Evolutionary conservation across 2,113 vertebrate species (phyloP), one percentile per base, ranked within the genome.

Genomic region (Pluvialis apricaria): DNA sequence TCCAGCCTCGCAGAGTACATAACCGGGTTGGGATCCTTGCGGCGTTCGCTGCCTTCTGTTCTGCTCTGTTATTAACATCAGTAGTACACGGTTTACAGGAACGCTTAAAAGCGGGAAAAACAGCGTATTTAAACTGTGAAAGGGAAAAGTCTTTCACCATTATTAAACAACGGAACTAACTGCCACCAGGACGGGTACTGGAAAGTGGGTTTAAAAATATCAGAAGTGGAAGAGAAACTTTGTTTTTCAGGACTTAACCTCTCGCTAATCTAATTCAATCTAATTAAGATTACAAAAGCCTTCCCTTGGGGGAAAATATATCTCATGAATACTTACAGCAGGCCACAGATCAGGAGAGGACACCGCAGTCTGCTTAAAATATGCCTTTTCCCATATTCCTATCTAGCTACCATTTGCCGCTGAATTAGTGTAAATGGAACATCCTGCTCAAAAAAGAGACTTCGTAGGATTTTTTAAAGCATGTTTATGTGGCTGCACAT

Each of bases 401-500:
- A 38, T 42, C 80, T 6, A 82, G 32, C 44, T 89, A 28, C 54
- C 13, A 28, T 82, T 73, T 82, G 70, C 38, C 25, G 47, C 82
- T 69, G 57, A 49, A 17, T 44, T 45, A 57, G n/a, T 81, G 52
- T 88, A 75, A 88, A 86, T 77, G 60, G 78, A 86, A 82, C 61
- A 89, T 70, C 92, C 73, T 83, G 51, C 90, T 97, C 85, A 97
- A 98, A 98, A 96, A 98, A 97, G 97, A 98, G 96, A 97, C 98
- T 92, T 94, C 55, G 54, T 93, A 73, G 85, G 84, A 88, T 97
- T 98, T 98, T 98, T 96, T 78, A 98, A 98, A 98, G 98, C 97
- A 98, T 98, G 96, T 98, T 98, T 98, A 98, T 98, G 98, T 98
- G 98, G 97, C 97, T 97, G 98, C 97, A 98, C 98, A 97, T 98